A percentile compares a stretch with the other conserved stretches of the same genome.
These are phyloP conservation scores for Hesperia comma DNA, from an alignment of 2,888 invertebrate species.

Conservation along the genomic window DNA sequence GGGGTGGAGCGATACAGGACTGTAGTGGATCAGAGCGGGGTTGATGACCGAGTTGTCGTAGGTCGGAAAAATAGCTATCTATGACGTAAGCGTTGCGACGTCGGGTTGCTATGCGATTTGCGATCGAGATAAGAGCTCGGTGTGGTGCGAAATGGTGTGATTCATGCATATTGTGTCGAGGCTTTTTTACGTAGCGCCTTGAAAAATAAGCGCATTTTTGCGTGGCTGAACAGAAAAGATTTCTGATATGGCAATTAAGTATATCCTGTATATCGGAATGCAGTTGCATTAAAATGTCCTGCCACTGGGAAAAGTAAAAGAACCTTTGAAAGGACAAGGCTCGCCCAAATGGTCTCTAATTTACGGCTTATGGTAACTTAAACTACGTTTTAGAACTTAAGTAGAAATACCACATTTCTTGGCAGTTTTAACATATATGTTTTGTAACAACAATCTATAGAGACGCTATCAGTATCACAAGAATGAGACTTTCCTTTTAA, in stretches of 20 bases:
- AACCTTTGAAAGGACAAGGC: too few species aligned
- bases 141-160: slow-evolving; percentile 21
- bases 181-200: background rate
- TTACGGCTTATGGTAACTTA: too few species aligned
- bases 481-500: background rate
- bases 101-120: slow-evolving; percentile 15
- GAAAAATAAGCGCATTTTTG: too few species aligned
- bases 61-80: slow-evolving; percentile 46
- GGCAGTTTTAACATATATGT: background rate
- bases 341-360: too few species aligned
- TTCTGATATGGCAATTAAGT: too few species aligned
- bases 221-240: too few species aligned
- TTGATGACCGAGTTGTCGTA: slow-evolving; percentile 55
- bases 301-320: too few species aligned
- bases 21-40: slow-evolving; percentile 47
- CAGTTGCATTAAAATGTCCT: too few species aligned
- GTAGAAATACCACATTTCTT: too few species aligned
- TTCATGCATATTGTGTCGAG: slow-evolving; percentile 2
- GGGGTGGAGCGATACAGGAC: slow-evolving; percentile 31
- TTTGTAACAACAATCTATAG: background rate
- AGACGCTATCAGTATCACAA: background rate
- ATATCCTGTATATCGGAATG: too few species aligned
- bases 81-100: slow-evolving; percentile 40
- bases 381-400: too few species aligned
- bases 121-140: slow-evolving; percentile 18